Evolutionary conservation across 2,888 invertebrate species (phyloP).

Genomic region (Ectemnius continuus): DNA sequence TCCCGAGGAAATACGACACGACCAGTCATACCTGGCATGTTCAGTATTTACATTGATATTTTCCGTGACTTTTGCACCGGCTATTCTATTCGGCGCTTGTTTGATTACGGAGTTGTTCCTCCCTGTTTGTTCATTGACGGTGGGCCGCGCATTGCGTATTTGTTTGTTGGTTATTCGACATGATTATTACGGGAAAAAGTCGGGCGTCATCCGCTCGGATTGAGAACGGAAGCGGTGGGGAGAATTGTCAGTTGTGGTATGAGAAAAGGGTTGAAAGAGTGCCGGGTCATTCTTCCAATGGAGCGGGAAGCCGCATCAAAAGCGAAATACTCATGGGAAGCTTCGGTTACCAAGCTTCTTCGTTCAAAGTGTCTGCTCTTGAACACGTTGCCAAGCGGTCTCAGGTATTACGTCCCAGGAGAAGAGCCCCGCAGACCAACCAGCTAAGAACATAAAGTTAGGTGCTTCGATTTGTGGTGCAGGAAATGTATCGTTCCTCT

Average conservation of each 20-base stretch:
- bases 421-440: conserved; percentile 25
- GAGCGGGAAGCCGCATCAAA: conserved; percentile 33
- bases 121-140: too few species aligned
- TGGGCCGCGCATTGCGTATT: too few species aligned
- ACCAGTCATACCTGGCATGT: too few species aligned
- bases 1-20: too few species aligned
- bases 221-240: neutral
- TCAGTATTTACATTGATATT: too few species aligned
- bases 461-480: conserved; percentile 44
- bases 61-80: too few species aligned
- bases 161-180: too few species aligned
- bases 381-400: conserved; percentile 41
- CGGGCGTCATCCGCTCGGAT: neutral
- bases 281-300: neutral
- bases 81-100: too few species aligned
- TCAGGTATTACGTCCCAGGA: conserved; percentile 49
- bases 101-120: too few species aligned
- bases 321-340: conserved; percentile 41
- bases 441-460: conserved; percentile 31
- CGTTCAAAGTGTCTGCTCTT: conserved; percentile 38
- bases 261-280: neutral
- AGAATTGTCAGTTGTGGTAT: neutral
- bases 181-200: too few species aligned
- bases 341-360: conserved; percentile 40
- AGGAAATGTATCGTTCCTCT: conserved; percentile 11